These are phyloP conservation scores for Megamerina dolium DNA, from an alignment of 2,888 invertebrate genomes.

Conservation along the genomic window DNA sequence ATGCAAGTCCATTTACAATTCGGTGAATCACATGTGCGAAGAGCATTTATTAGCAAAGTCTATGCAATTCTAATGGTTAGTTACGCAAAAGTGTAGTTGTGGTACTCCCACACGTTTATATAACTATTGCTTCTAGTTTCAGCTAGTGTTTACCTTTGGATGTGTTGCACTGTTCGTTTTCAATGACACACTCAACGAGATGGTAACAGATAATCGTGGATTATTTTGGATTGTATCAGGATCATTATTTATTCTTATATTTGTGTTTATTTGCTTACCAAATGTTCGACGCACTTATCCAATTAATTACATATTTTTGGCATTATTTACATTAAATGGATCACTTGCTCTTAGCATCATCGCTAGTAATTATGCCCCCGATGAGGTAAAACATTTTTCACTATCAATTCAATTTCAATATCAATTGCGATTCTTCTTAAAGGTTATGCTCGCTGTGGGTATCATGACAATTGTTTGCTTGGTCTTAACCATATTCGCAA, in stretches of 20 bases:
- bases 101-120: too few relatives aligned
- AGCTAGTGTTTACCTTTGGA: conserved; percentile 66
- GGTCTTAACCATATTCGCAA: conserved; percentile 78
- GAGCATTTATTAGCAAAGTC: conserved; percentile 17
- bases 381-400: conserved; percentile 43
- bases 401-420: too few relatives aligned
- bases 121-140: too few relatives aligned
- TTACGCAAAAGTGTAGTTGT: too few relatives aligned
- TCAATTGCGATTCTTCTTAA: too few relatives aligned
- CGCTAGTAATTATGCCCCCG: conserved; percentile 56
- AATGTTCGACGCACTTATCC: conserved; percentile 61
- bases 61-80: conserved; percentile 15
- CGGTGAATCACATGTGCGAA: too few relatives aligned
- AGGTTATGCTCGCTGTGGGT: conserved; percentile 78
- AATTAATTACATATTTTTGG: conserved; percentile 76
- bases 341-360: conserved; percentile 68
- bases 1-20: too few relatives aligned
- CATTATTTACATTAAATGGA: conserved; percentile 71
- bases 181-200: conserved; percentile 56
- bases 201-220: conserved; percentile 53
- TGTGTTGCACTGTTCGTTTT: conserved; percentile 69
- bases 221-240: conserved; percentile 60
- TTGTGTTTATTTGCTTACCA: conserved; percentile 47
- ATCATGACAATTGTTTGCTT: conserved; percentile 77
- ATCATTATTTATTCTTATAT: conserved; percentile 62